Base-by-base conservation (phyloP, 1,140 invertebrate genomes). In the Drosophila hydei region DNA sequence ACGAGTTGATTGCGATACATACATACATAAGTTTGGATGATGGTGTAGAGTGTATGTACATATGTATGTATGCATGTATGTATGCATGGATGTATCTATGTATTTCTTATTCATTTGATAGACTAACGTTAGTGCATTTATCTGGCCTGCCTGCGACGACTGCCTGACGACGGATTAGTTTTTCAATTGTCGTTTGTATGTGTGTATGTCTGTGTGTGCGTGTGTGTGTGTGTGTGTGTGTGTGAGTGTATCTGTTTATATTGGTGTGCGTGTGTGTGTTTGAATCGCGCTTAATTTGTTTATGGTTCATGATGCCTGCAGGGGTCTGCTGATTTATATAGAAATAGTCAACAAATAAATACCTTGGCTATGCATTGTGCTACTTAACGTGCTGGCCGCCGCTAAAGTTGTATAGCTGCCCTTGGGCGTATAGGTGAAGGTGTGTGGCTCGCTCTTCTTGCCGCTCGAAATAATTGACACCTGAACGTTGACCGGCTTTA, bases 381-480 rank as follows among this genome's bases (percentile, higher is more conserved):
- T 84, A 81, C 84, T 91, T 84, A 91, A 75, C 60, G 90, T 91
- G 61, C 88, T 91, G 50, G 90, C 87, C 62, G 91, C 90, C 65
- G 89, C 80, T 47, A 91, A 65, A 30, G 85, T 81, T 23, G 84
- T 88, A 67, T 90, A 89, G 33, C 70, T 83, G 40, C 89, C 90
- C 68, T 91, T 91, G 47, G 95, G 94, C 50, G 95, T 96, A 91
- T 98, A 99, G 68, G 95, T 94, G 93, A 99, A 98, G 33, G 93
- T 93, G 90, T 97, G 96, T 21, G 97, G 94, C 90, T 99, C 97
- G 89, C 97, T 97, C 52, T 94, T 94, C 92, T 97, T 97, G 65
- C 96, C 96, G 51, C 96, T 96, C 54, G 97, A 98, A 6, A 96
- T 93, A 23, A 98, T 96, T 76, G 95, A 95, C 80, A 98, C 92